Base-by-base conservation (phyloP, 2,797 vertebrate genomes). In the Mionectes olivaceus region DNA sequence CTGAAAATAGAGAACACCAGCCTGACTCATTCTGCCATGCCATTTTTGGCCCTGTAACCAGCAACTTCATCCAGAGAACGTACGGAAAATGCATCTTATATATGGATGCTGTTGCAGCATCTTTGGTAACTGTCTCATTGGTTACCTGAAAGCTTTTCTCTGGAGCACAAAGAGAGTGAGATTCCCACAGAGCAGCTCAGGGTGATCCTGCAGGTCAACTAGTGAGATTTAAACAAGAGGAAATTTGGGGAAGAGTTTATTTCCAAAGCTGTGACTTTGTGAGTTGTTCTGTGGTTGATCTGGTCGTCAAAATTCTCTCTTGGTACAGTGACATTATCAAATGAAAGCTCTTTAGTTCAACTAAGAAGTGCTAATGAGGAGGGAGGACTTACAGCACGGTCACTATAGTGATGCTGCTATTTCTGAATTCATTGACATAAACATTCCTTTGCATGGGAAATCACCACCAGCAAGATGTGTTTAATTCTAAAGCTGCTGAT, bases 1-100 rank as follows among this genome's bases (percentile, higher is more conserved):
- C 94, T 86, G 80, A 91, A 94, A 94, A 97, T 90, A 95, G 89
- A 93, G 59, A 60, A 16, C 68, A 94, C 79, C 89, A 84, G 89
- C 37, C 87, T 87, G 81, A 93, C 89, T 95, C 87, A 70, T 73
- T 74, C 71, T 93, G 74, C 77, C 46, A 21, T 74, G 80, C 89
- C 80, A 64, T 93, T 94, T 93, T 90, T 95, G 95, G 56, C 80
- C 65, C 67, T 53, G 41, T 70, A 87, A 78, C 83, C 70, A 84
- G 37, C 87, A 93, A 17, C 70, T 88, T 63, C 60, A 70, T 86
- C 46, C 67, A 87, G 70, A 88, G 35, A 61, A 89, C 0, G 0
- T 88, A 83, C 69, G 87, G 87, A 74, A 93, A 78, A 76, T 60
- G 59, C n/a, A 46, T 89, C 23, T 70, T 22, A 1, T 47, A 37